Conservation (phyloP, 1,140 invertebrate genomes). For the Solen grandis region DNA sequence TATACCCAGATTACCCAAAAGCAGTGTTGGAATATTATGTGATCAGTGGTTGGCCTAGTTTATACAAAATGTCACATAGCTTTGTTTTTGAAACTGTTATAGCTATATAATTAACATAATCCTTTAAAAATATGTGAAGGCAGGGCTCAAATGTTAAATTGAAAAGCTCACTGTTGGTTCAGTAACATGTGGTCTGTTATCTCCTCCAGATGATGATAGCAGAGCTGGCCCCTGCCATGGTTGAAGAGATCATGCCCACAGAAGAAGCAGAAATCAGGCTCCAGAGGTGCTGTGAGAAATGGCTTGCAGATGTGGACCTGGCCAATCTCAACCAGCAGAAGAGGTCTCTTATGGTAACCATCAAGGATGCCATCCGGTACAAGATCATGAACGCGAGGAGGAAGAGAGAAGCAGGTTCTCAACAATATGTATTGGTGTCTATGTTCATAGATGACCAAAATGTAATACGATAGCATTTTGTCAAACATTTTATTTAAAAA, state of each 20-base stretch:
- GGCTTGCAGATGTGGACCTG: neutral
- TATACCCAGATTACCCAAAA: too few relatives aligned
- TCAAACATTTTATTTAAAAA: neutral
- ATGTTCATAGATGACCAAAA: neutral
- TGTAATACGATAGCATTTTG: neutral
- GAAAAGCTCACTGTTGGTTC: too few relatives aligned
- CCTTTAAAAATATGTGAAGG: too few relatives aligned
- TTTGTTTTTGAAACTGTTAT: too few relatives aligned
- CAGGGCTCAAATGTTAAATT: too few relatives aligned
- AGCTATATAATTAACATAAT: too few relatives aligned
- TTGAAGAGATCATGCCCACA: constrained; percentile 10
- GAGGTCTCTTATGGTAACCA: constrained; percentile 2
- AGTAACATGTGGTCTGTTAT: too few relatives aligned
- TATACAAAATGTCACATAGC: too few relatives aligned
- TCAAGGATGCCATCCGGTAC: constrained; percentile 3
- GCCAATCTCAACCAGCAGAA: neutral
- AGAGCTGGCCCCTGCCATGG: neutral
- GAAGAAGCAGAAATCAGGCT: constrained; percentile 7
- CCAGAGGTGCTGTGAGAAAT: constrained; percentile 32
- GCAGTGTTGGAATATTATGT: too few relatives aligned
- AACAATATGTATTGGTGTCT: neutral
- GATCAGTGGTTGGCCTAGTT: too few relatives aligned
- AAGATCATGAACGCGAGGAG: neutral
- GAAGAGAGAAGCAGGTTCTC: neutral
- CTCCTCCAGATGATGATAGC: too few relatives aligned